phyloP scores from a whole-genome alignment of 2,888 invertebrate genomes.

The Tanypteryx hageni region DNA sequence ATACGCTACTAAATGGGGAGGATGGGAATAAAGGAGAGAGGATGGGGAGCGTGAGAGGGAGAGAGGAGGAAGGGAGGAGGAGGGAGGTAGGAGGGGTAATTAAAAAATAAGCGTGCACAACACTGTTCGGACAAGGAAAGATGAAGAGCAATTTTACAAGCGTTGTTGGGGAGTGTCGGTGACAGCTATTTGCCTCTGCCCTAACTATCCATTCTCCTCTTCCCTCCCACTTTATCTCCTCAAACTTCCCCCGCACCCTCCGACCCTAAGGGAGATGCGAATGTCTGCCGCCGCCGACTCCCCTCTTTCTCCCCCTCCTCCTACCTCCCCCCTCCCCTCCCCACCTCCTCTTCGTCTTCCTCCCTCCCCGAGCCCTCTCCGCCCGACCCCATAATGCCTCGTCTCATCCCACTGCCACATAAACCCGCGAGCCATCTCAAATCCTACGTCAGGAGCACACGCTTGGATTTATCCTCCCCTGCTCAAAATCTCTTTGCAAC shows the following conservation, averaged over 20 bases:
- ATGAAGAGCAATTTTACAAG: slow-evolving; percentile 58
- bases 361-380: background rate
- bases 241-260: background rate
- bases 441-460: slow-evolving; percentile 52
- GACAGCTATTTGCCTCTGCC: slow-evolving; percentile 53
- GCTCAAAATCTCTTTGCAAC: background rate
- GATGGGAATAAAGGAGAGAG: background rate
- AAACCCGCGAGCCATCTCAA: slow-evolving; percentile 56
- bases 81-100: background rate
- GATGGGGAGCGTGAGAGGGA: background rate
- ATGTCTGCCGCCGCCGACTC: background rate
- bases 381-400: background rate
- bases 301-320: background rate
- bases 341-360: background rate
- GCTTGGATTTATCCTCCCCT: background rate
- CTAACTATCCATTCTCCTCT: background rate
- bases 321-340: slow-evolving; percentile 16
- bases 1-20: background rate
- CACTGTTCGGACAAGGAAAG: slow-evolving; percentile 61
- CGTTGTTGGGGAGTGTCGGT: slow-evolving; percentile 57
- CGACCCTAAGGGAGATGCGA: background rate
- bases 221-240: background rate
- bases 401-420: background rate
- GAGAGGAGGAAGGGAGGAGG: background rate
- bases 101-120: slow-evolving; percentile 57